Conservation (phyloP, 2,888 invertebrate genomes). For the Orthosia cruda region DNA sequence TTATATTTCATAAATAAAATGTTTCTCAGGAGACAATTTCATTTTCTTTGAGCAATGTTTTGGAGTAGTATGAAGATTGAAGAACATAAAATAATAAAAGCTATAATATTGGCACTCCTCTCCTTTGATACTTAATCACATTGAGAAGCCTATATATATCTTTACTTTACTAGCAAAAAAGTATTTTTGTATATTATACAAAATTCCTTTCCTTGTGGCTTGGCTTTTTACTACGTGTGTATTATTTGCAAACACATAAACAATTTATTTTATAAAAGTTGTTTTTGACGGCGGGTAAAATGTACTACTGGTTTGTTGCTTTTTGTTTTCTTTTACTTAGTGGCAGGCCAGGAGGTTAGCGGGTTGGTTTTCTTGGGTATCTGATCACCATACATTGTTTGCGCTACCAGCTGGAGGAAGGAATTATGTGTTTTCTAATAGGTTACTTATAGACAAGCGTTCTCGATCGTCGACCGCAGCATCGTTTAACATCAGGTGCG, state of each 20-base stretch:
- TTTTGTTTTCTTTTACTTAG: slow-evolving; percentile 77
- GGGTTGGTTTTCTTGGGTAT: slow-evolving; percentile 16
- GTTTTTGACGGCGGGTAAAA: slow-evolving; percentile 85
- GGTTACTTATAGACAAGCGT: no score
- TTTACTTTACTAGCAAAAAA: slow-evolving; percentile 9
- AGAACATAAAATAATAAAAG: slow-evolving; percentile 20
- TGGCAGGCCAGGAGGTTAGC: slow-evolving; percentile 70
- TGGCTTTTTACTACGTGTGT: slow-evolving; percentile 60
- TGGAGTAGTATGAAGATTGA: no score
- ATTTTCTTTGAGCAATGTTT: slow-evolving; percentile 16
- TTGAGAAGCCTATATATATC: slow-evolving; percentile 18
- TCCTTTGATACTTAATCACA: slow-evolving; percentile 32
- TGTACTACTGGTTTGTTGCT: slow-evolving; percentile 83
- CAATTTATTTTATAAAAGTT: slow-evolving; percentile 87
- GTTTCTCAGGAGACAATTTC: no score
- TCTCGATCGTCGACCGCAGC: no score
- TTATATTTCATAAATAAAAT: background rate
- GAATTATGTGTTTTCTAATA: no score
- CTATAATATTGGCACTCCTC: background rate
- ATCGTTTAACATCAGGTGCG: no score
- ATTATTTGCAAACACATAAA: slow-evolving; percentile 68
- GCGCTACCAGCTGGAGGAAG: no score
- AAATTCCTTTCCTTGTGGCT: slow-evolving; percentile 34
- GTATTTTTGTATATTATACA: slow-evolving; percentile 10
- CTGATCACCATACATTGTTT: background rate